Base-by-base conservation (phyloP, 2,888 invertebrate species). In the Coelopa pilipes region DNA sequence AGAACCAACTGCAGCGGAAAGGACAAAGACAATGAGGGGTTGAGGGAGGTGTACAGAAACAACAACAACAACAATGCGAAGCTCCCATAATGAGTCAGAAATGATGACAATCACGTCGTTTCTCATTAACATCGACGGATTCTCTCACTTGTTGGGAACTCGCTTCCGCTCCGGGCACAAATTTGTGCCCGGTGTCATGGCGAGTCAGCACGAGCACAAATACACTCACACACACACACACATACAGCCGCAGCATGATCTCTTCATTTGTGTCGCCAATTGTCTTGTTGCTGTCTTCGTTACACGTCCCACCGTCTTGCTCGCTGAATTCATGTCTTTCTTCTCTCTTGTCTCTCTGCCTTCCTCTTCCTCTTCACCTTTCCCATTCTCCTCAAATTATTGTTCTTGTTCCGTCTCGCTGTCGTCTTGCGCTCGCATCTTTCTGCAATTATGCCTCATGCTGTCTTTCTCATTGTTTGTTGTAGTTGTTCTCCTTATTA, bases 101-200 rank as follows among this genome's bases (percentile, higher is more conserved):
- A 72, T 45, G 62, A 34, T 60, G 72, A 67, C 59, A 72, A 72
- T 72, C 72, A 72, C 49, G n/a, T 72, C 72, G 50, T 60, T 67
- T 59, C 60, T 46, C 57, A 72, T 72, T 72, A 72, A 67, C 67
- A 47, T 72, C 65, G 17, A 65, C 12, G n/a, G 17, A 24, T 63
- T 9, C 46, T 47, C 45, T 65, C 46, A 19, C 50, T 19, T 15
- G 21, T 15, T 21, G 49, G 13, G 49, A 17, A 10, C 15, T 66
- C 21, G 50, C 15, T 50, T 49, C 9, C 60, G 46, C 50, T 49
- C 19, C 46, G 21, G 47, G 65, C 17, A 19, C 34, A 65, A 72
- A 17, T 57, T 65, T 72, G 47, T 57, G 46, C 46, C 50, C 67
- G 74, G 57, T 62, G 53, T 71, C 74, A 66, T 70, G 70, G 74